A percentile compares a stretch with the other conserved stretches of the same genome.
These are phyloP conservation scores for Rissa tridactyla DNA, from an alignment of 2,113 vertebrate species.

Conservation along the genomic window DNA sequence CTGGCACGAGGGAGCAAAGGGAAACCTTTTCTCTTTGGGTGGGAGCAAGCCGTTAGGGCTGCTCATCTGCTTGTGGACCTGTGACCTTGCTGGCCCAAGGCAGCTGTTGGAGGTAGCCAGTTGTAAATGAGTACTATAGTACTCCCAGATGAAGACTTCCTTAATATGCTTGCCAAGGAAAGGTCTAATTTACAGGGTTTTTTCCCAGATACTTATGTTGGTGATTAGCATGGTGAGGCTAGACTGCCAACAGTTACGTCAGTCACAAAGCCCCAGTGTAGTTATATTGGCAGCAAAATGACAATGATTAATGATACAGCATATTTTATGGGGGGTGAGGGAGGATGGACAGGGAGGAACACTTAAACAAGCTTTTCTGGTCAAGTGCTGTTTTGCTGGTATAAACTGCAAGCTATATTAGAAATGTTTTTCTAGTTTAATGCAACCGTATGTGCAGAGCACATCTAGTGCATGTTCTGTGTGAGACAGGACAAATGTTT, in stretches of 20 bases:
- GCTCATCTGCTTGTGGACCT: neutral
- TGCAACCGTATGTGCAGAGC: neutral
- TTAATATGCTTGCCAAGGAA: conserved; percentile 2
- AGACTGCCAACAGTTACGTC: conserved; percentile 16
- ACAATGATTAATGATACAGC: conserved; percentile 28
- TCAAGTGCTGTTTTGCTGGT: neutral
- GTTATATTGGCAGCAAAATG: neutral
- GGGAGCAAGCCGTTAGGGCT: neutral
- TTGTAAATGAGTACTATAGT: neutral
- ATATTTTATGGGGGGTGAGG: conserved; percentile 8
- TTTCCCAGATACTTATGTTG: conserved; percentile 8
- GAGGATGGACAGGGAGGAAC: neutral
- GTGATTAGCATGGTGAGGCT: conserved; percentile 26
- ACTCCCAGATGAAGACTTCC: conserved; percentile 23
- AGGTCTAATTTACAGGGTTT: conserved; percentile 4
- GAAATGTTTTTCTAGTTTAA: neutral
- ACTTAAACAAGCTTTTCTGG: conserved; percentile 14
- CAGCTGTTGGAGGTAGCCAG: neutral
- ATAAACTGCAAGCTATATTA: neutral
- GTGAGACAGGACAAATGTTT: neutral
- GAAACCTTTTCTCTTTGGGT: neutral
- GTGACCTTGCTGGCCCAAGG: neutral
- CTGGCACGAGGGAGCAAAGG: neutral
- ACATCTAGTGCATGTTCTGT: neutral
- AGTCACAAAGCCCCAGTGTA: conserved; percentile 32